Percentiles rank a stretch among this genome's conserved stretches.
Evolutionary conservation across 2,797 vertebrate species (phyloP).

Genomic region (Scarus forsteni): DNA sequence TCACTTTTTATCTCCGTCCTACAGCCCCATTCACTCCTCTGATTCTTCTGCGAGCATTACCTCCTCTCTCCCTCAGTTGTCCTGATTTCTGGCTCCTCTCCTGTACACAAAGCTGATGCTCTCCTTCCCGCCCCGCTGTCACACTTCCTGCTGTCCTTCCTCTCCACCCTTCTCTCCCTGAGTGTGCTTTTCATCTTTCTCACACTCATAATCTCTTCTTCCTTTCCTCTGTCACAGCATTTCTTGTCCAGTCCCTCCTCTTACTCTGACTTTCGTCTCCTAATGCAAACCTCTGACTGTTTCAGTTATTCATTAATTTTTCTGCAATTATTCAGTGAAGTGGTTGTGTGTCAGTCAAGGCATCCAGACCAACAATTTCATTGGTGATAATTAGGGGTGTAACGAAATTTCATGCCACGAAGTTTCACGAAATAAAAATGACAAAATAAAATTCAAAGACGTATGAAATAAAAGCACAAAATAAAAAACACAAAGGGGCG

Average conservation of each 20-base stretch:
- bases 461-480: no score
- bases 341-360: neutral
- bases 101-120: constrained; percentile 11
- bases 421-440: no score
- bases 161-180: neutral
- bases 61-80: neutral
- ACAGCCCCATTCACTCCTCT: neutral
- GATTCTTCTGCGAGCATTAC: neutral
- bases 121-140: neutral
- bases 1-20: neutral
- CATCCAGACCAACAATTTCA: constrained; percentile 29
- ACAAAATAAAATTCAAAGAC: no score
- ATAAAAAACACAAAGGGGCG: no score
- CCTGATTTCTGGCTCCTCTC: constrained; percentile 2
- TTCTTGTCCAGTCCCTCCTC: neutral
- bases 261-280: constrained; percentile 1
- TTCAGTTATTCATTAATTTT: constrained; percentile 52
- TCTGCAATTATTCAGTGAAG: constrained; percentile 42
- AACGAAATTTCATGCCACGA: no score
- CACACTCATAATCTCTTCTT: neutral
- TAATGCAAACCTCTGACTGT: constrained; percentile 34
- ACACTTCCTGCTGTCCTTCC: neutral
- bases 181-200: neutral
- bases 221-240: neutral
- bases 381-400: no score